A percentile compares a stretch with the other conserved stretches of the same genome.
Evolutionary conservation across 2,888 invertebrate species (phyloP).

Genomic region (Coelinius sp.): DNA sequence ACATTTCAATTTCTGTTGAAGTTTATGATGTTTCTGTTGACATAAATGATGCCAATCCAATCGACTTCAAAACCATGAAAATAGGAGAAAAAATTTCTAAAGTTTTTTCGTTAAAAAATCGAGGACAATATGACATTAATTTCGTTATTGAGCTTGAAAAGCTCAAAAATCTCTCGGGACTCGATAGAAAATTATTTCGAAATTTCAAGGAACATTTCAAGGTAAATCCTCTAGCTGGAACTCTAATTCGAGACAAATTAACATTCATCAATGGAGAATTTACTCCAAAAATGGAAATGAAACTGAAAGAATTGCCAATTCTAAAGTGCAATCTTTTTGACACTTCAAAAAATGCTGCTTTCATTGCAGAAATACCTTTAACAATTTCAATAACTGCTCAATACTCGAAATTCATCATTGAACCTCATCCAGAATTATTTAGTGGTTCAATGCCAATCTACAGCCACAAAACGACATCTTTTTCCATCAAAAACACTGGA

Average conservation of each 20-base stretch:
- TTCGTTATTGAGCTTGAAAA: slow-evolving; percentile 64
- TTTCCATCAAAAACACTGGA: slow-evolving; percentile 76
- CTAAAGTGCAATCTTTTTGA: slow-evolving; percentile 58
- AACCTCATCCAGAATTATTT: slow-evolving; percentile 74
- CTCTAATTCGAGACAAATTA: slow-evolving; percentile 50
- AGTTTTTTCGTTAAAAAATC: slow-evolving; percentile 74
- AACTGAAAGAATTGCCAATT: slow-evolving; percentile 51
- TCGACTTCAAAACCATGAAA: slow-evolving; percentile 76
- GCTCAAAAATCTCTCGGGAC: slow-evolving; percentile 38
- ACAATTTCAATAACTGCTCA: slow-evolving; percentile 56
- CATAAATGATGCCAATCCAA: slow-evolving; percentile 71
- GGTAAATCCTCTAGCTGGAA: slow-evolving; percentile 54
- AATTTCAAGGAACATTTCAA: slow-evolving; percentile 52
- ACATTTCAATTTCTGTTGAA: slow-evolving; percentile 73
- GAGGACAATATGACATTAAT: slow-evolving; percentile 74
- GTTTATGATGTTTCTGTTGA: slow-evolving; percentile 76
- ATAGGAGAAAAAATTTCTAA: slow-evolving; percentile 72
- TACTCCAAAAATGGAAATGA: slow-evolving; percentile 52
- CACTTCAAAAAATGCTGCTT: slow-evolving; percentile 43
- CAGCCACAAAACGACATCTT: slow-evolving; percentile 72
- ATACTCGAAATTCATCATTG: slow-evolving; percentile 73
- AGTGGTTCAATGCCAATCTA: slow-evolving; percentile 75
- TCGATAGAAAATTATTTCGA: slow-evolving; percentile 34
- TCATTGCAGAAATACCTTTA: slow-evolving; percentile 59
- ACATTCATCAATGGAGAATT: slow-evolving; percentile 51